Evolutionary conservation across 2,113 vertebrate genomes (phyloP).

Genomic region (Eira barbara): DNA sequence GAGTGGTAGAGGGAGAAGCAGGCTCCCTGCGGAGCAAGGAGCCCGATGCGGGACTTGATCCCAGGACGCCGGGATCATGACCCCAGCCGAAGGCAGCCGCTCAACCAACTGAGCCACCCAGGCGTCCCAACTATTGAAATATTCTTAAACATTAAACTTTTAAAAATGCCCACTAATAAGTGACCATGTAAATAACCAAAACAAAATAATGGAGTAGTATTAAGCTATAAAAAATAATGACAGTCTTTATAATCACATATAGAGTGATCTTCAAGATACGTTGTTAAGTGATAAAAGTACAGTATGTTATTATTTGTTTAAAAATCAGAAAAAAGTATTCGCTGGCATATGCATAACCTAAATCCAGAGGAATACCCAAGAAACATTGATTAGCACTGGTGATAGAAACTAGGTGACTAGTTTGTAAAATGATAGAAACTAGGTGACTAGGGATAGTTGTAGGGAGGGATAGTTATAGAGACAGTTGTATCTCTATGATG

Average conservation of each 20-base stretch:
- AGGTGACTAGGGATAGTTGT: not conserved
- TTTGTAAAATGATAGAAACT: not conserved
- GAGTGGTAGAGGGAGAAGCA: no score
- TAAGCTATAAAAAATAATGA: not conserved
- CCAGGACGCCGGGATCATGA: no score
- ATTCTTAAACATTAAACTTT: not conserved
- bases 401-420: not conserved
- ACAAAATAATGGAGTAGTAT: not conserved
- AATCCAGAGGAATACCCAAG: not conserved
- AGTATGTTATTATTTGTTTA: not conserved
- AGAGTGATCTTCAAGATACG: not conserved
- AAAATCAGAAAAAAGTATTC: constrained; percentile 22
- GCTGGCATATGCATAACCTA: not conserved
- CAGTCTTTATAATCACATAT: not conserved
- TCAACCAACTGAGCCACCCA: no score
- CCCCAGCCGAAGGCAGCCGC: no score
- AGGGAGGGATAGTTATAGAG: not conserved
- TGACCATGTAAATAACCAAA: not conserved
- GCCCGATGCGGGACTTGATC: no score
- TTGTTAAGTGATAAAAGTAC: not conserved
- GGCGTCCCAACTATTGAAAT: not conserved
- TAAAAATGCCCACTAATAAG: not conserved
- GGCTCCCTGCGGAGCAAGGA: no score
- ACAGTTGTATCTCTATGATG: not conserved
- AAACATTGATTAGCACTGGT: not conserved